phyloP scores from a whole-genome alignment of 2,888 invertebrate genomes.

The Caenorhabditis plicata region DNA sequence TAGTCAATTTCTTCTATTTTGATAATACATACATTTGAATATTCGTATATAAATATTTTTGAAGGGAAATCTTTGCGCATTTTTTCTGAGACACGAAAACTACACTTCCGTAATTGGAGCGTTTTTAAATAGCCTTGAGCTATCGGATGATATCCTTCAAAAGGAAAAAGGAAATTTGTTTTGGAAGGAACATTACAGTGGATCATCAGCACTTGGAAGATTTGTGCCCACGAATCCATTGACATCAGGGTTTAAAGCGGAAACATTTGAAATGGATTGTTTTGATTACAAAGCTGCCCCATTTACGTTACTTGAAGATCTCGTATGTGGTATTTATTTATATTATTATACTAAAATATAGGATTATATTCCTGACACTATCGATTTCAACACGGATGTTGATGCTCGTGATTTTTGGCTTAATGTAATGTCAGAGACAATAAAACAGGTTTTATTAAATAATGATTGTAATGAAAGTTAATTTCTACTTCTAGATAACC shows the following conservation, averaged over 20 bases:
- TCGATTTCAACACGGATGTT: slow-evolving; percentile 82
- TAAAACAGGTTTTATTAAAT: slow-evolving; percentile 68
- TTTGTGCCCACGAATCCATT: slow-evolving; percentile 43
- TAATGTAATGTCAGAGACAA: slow-evolving; percentile 81
- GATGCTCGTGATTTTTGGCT: slow-evolving; percentile 89
- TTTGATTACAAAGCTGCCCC: slow-evolving; percentile 72
- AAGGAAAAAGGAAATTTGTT: slow-evolving; percentile 67
- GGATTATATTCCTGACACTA: slow-evolving; percentile 76
- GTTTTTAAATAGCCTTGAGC: slow-evolving; percentile 69
- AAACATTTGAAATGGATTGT: slow-evolving; percentile 70
- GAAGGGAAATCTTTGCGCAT: slow-evolving; percentile 65
- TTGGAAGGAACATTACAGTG: slow-evolving; percentile 76
- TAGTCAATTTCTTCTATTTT: too few species aligned
- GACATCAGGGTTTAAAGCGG: slow-evolving; percentile 36
- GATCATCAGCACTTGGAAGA: slow-evolving; percentile 73
- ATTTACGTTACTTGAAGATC: slow-evolving; percentile 76
- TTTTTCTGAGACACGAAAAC: slow-evolving; percentile 76
- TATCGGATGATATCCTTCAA: slow-evolving; percentile 57
- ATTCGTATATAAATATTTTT: too few species aligned
- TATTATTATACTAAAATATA: too few species aligned
- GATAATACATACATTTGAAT: too few species aligned
- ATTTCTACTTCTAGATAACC: too few species aligned
- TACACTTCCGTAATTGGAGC: slow-evolving; percentile 77
- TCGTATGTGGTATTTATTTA: too few species aligned
- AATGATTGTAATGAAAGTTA: too few species aligned